Evolutionary conservation across 2,113 vertebrate species (phyloP), one percentile per base, ranked within the genome.

Genomic region (Felis chaus): DNA sequence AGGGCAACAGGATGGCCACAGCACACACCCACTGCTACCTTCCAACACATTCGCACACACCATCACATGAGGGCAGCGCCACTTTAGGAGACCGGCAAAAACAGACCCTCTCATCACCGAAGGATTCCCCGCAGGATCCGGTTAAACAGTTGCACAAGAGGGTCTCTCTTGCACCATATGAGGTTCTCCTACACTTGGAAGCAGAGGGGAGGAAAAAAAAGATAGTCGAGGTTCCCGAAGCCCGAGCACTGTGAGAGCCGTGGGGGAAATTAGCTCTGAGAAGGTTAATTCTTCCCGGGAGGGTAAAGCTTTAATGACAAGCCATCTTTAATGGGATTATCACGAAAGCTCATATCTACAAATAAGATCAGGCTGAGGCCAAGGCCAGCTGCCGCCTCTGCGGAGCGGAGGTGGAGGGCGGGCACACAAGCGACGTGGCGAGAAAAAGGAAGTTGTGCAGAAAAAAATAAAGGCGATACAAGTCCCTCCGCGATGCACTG

Each of bases 241-340:
- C 61, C 95, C 82, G 83, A 94, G 86, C 87, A 71, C 36, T 91
- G 3, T 85, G 48, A 97, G 36, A 61, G 57, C 71, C 29, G 27
- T 63, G 39, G 25, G 48, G 48, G 48, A 82, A 94, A 96, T 89
- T 73, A 87, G 36, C 91, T 89, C 61, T n/a, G 68, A 97, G 90
- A 95, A 97, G 97, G 95, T 98, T 96, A 96, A 93, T 95, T 97
- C 81, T 97, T 97, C 96, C 93, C 25, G 0, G 31, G 74, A 96
- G 82, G 79, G 80, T 82, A 96, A 96, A 80, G 41, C 94, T 97
- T 97, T 93, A 97, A 96, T 89, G 95, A 95, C 86, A 96, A 93
- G 78, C 68, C 29, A 76, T 78, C 95, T 97, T 97, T 97, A 95
- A 97, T 95, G 92, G 66, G 95, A 97, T 96, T 95, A 96, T 87